phyloP scores from a whole-genome alignment of 2,797 vertebrate species.

The Momotus momota region DNA sequence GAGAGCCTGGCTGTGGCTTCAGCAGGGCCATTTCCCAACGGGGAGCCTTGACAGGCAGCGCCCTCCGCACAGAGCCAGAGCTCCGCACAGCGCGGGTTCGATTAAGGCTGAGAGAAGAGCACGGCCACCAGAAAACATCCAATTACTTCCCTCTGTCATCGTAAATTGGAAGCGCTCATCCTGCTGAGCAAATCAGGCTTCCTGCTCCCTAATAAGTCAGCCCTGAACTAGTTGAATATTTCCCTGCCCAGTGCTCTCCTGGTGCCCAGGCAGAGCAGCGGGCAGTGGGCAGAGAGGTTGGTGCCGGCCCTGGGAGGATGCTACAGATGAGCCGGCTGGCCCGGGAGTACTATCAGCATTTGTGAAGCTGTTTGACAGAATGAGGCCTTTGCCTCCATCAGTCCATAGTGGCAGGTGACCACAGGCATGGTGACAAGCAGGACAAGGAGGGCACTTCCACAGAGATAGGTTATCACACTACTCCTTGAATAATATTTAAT shows the following conservation, averaged over 20 bases:
- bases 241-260: background rate
- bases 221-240: background rate
- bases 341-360: fast-evolving
- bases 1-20: background rate
- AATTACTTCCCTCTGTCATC: background rate
- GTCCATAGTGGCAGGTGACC: background rate
- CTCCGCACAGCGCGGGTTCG: background rate
- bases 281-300: background rate
- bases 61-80: background rate
- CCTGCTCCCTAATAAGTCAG: background rate
- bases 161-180: background rate
- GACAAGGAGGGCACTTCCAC: background rate
- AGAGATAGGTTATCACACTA: background rate
- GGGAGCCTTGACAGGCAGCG: background rate
- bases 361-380: background rate
- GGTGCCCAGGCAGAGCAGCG: fast-evolving
- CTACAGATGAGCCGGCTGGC: background rate
- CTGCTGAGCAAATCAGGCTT: background rate
- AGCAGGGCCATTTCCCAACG: fast-evolving
- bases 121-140: background rate
- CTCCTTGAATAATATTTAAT: background rate
- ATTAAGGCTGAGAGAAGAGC: background rate
- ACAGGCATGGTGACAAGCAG: background rate
- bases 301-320: background rate
- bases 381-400: background rate